These are phyloP conservation scores for Atethmia centrago DNA, from an alignment of 2,888 invertebrate species.

Conservation along the genomic window DNA sequence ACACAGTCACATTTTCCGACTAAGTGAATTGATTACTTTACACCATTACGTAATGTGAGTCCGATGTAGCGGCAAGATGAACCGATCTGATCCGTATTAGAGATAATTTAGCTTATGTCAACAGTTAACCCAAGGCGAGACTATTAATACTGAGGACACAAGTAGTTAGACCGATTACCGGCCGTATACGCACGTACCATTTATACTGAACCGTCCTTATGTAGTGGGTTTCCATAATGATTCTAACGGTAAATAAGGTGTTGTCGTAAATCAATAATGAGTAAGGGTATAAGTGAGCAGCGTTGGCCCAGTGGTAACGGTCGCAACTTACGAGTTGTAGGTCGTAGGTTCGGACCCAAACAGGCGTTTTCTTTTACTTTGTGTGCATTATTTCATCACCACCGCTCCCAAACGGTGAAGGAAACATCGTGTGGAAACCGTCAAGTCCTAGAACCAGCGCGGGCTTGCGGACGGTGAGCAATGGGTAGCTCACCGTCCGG, in stretches of 20 bases:
- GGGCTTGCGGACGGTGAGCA: too few species aligned
- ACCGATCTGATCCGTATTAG: constrained; percentile 31
- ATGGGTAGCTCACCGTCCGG: too few species aligned
- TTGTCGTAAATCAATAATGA: constrained; percentile 17
- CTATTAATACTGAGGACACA: constrained; percentile 42
- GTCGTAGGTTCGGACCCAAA: too few species aligned
- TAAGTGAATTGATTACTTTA: constrained; percentile 39
- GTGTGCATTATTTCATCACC: too few species aligned
- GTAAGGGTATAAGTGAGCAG: too few species aligned
- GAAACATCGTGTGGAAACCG: too few species aligned
- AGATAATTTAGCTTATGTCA: constrained; percentile 53
- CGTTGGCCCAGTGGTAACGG: too few species aligned
- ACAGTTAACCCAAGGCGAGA: constrained; percentile 24
- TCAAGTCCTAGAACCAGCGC: too few species aligned
- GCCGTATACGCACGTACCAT: constrained; percentile 21
- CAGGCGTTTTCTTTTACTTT: too few species aligned
- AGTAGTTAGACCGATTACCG: constrained; percentile 48
- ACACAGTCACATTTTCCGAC: constrained; percentile 15
- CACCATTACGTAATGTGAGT: constrained; percentile 21
- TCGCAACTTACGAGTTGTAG: too few species aligned
- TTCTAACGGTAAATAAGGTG: neutral
- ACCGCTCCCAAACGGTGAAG: too few species aligned
- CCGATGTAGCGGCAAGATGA: constrained; percentile 31
- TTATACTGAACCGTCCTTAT: neutral
- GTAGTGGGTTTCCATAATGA: constrained; percentile 6